A percentile compares a stretch with the other conserved stretches of the same genome.
Conservation (phyloP, 2,113 vertebrate species). For the Steatornis caripensis region DNA sequence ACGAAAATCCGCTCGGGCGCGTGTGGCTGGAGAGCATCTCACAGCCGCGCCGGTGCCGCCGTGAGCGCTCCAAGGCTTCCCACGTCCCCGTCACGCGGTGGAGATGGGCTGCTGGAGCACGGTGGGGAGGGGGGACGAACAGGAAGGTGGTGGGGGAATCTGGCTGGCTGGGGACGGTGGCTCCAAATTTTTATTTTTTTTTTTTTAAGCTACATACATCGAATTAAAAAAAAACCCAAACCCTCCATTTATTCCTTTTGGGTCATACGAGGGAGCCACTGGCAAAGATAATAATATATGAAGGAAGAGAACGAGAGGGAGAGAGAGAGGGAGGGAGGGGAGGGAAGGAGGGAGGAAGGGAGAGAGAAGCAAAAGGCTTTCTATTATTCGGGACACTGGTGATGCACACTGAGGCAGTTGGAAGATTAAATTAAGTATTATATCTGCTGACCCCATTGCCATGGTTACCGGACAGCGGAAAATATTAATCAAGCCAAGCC, state of each 20-base stretch:
- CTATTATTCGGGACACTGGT: constrained; percentile 82
- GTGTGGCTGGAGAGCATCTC: constrained; percentile 61
- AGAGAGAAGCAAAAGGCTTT: constrained; percentile 69
- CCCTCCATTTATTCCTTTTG: constrained; percentile 65
- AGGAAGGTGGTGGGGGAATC: not conserved
- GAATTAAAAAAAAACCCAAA: not conserved
- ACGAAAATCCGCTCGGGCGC: constrained; percentile 50
- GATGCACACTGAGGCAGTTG: constrained; percentile 79
- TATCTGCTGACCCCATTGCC: constrained; percentile 99
- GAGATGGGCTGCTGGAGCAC: constrained; percentile 63
- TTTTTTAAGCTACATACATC: constrained; percentile 45
- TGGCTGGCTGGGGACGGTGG: not conserved
- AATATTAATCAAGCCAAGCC: constrained; percentile 98
- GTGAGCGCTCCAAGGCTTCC: constrained; percentile 66
- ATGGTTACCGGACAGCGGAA: constrained; percentile 98
- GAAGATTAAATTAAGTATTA: constrained; percentile 99
- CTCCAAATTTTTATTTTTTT: constrained; percentile 12
- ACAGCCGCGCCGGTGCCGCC: constrained; percentile 19
- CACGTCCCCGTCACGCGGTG: constrained; percentile 56
- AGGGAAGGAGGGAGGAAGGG: constrained; percentile 18
- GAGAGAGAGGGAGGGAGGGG: not conserved
- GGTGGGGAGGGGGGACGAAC: not conserved
- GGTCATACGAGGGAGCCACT: constrained; percentile 74
- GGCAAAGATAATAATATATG: constrained; percentile 73
- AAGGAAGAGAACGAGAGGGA: constrained; percentile 61